phyloP scores from a whole-genome alignment of 2,797 vertebrate genomes.

The Neomorphus geoffroyi region DNA sequence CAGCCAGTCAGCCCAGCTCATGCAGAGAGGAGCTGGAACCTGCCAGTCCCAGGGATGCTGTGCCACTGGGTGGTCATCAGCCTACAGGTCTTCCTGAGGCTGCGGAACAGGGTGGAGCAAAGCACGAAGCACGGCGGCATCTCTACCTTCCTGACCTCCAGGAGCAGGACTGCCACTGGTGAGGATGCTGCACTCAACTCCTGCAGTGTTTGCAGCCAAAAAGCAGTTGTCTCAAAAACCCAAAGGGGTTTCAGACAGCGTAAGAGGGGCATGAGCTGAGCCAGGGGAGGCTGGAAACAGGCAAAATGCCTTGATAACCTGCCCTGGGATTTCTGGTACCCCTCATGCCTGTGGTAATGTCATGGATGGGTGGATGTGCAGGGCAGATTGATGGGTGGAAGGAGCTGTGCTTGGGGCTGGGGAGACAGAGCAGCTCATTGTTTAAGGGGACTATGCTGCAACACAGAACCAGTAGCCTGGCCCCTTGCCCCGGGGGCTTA shows the following conservation, averaged over 20 bases:
- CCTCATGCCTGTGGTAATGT: accelerated
- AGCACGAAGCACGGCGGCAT: background rate
- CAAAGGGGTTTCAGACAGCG: accelerated
- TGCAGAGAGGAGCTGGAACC: background rate
- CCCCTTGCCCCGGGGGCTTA: background rate
- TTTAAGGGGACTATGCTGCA: background rate
- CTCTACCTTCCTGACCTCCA: background rate
- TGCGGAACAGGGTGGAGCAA: background rate
- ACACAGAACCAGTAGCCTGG: background rate
- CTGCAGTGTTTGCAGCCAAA: background rate
- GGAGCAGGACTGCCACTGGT: background rate
- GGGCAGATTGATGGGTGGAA: background rate
- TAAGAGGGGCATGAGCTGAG: background rate
- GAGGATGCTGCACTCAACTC: background rate
- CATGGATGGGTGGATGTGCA: background rate
- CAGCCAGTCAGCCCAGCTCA: background rate
- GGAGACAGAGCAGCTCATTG: background rate
- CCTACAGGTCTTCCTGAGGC: background rate
- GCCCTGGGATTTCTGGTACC: background rate
- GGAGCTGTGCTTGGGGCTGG: background rate
- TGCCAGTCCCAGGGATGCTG: background rate
- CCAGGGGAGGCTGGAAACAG: background rate
- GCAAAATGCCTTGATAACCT: accelerated
- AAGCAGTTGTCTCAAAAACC: background rate
- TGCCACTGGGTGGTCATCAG: background rate